phyloP scores from a whole-genome alignment of 2,113 vertebrate species.

The Seriola quinqueradiata region DNA sequence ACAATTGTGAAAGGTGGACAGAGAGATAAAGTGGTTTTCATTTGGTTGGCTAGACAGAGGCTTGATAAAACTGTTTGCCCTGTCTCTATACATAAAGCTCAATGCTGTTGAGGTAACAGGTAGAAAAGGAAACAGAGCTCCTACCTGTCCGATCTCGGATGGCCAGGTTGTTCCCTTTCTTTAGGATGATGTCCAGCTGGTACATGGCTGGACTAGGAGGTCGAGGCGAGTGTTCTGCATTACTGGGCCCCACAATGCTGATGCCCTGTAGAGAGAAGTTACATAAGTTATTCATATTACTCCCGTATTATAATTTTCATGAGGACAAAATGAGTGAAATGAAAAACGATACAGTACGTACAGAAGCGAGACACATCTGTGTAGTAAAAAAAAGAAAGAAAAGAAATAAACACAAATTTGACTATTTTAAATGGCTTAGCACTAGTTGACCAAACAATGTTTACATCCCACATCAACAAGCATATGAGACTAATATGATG shows the following conservation, averaged over 20 bases:
- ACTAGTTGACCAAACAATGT: background rate
- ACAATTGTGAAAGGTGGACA: background rate
- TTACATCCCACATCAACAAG: background rate
- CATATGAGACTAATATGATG: background rate
- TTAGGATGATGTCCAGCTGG: conserved; percentile 93
- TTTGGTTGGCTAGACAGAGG: conserved; percentile 9
- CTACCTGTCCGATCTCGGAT: conserved; percentile 94
- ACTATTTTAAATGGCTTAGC: background rate
- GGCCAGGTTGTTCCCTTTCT: conserved; percentile 93
- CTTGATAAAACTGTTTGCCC: conserved; percentile 24
- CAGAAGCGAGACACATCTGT: background rate
- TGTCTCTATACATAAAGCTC: conserved; percentile 18
- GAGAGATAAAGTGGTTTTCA: conserved; percentile 9
- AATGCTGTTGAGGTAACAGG: background rate
- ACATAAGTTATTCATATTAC: conserved; percentile 3
- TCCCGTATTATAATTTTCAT: background rate
- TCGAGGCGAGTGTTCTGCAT: conserved; percentile 84
- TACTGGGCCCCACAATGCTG: conserved; percentile 86
- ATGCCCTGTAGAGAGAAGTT: conserved; percentile 83
- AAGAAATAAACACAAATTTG: background rate
- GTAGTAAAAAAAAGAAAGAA: background rate
- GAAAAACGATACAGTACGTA: background rate
- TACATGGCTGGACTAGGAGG: conserved; percentile 89
- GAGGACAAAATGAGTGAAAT: background rate
- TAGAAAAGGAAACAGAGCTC: conserved; percentile 28